These are phyloP conservation scores for Nemoura dubitans DNA, from an alignment of 2,888 invertebrate genomes.

Conservation along the genomic window DNA sequence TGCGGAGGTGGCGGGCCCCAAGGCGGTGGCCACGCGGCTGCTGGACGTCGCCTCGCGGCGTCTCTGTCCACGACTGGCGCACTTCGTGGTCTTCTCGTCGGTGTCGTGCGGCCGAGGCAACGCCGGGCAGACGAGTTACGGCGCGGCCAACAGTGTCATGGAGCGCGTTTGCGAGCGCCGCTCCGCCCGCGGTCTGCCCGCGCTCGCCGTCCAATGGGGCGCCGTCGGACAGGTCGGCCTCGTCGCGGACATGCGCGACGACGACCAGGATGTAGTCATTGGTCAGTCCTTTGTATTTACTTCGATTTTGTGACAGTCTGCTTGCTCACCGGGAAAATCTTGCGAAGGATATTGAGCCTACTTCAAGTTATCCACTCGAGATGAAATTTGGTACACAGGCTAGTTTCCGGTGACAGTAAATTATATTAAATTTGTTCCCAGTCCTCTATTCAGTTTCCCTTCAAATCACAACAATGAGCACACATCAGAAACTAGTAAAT, in stretches of 20 bases:
- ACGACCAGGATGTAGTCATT: constrained; percentile 73
- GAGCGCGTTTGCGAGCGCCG: constrained; percentile 85
- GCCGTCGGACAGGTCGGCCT: constrained; percentile 87
- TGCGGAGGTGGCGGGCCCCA: constrained; percentile 75
- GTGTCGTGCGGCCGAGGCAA: constrained; percentile 92
- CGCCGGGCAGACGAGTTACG: constrained; percentile 91
- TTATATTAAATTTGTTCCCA: too few species aligned
- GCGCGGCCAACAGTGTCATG: constrained; percentile 90
- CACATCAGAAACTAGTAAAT: too few species aligned
- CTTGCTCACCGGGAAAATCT: too few species aligned
- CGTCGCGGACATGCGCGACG: constrained; percentile 68
- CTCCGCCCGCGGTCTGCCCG: constrained; percentile 75
- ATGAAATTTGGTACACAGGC: too few species aligned
- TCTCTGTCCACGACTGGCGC: constrained; percentile 65
- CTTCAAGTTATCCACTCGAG: too few species aligned
- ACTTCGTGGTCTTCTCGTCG: constrained; percentile 92
- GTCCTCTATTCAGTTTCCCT: too few species aligned
- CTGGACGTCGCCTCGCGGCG: constrained; percentile 74
- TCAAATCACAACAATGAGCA: too few species aligned
- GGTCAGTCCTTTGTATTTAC: constrained; percentile 58
- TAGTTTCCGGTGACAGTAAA: too few species aligned
- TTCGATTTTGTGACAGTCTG: too few species aligned
- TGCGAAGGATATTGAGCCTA: too few species aligned
- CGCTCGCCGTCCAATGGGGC: constrained; percentile 90
- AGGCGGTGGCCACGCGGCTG: constrained; percentile 81